These are phyloP conservation scores for Drosophila kohkoa DNA, from an alignment of 1,140 invertebrate species.

Conservation along the genomic window DNA sequence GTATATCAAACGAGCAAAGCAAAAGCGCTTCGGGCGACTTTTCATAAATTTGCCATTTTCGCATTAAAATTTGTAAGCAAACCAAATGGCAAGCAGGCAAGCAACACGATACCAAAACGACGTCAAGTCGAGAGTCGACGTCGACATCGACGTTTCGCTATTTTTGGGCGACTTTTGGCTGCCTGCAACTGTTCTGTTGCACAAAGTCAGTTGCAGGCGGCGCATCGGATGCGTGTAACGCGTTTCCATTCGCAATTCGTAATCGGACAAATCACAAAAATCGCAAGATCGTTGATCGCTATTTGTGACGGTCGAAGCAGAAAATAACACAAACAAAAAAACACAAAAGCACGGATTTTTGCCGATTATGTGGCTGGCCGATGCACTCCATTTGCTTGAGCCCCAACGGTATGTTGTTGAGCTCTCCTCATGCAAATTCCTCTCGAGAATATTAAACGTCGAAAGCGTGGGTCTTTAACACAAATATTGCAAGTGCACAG, in stretches of 20 bases:
- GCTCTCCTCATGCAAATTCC: constrained; percentile 33
- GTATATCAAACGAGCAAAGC: constrained; percentile 63
- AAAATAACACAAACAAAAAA: too few relatives aligned
- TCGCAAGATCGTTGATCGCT: not conserved
- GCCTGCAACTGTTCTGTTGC: constrained; percentile 2
- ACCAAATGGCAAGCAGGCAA: constrained; percentile 38
- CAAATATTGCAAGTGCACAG: constrained; percentile 12
- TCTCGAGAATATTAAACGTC: constrained; percentile 4
- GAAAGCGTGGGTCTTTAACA: constrained; percentile 20
- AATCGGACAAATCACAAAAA: not conserved
- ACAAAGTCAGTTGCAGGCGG: constrained; percentile 46
- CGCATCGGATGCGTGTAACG: constrained; percentile 55
- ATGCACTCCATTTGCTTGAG: constrained; percentile 59
- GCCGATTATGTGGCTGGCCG: constrained; percentile 42
- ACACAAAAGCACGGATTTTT: not conserved
- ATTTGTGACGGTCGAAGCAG: not conserved
- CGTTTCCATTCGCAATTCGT: constrained; percentile 35
- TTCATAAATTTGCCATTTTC: constrained; percentile 83
- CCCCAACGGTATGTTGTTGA: constrained; percentile 65
- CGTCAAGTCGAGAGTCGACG: not conserved
- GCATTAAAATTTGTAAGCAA: constrained; percentile 82
- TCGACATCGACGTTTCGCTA: too few relatives aligned
- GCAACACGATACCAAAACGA: constrained; percentile 6
- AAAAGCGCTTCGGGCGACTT: constrained; percentile 48
- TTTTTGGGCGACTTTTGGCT: not conserved